Conservation (phyloP, 2,797 vertebrate genomes). For the Xyrichtys novacula region DNA sequence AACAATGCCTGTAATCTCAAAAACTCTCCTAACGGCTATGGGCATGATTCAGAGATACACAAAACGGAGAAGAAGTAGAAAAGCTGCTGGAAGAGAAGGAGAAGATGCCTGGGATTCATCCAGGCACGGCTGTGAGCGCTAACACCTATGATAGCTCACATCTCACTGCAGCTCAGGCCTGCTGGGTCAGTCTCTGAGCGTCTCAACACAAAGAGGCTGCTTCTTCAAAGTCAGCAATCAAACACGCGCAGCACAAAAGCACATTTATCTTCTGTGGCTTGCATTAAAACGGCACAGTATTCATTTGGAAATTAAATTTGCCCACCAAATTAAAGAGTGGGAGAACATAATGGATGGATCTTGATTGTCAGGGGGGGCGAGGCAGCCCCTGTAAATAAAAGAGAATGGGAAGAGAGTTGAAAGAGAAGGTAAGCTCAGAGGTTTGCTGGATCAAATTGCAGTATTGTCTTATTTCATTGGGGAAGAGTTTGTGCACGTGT, state of each 20-base stretch:
- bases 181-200: constrained; percentile 58
- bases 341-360: constrained; percentile 77
- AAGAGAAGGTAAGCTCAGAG: constrained; percentile 66
- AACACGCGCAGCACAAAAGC: constrained; percentile 74
- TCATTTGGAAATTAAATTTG: constrained; percentile 84
- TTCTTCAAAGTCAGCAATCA: constrained; percentile 77
- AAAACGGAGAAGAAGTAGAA: constrained; percentile 2
- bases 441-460: constrained; percentile 73
- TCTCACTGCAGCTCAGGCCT: constrained; percentile 47
- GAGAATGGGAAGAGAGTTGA: constrained; percentile 48
- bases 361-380: constrained; percentile 56
- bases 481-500: constrained; percentile 46
- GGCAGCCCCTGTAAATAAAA: constrained; percentile 69
- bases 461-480: constrained; percentile 75
- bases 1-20: constrained; percentile 7
- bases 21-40: constrained; percentile 10
- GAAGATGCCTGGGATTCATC: constrained; percentile 10
- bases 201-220: constrained; percentile 61
- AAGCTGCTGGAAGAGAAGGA: constrained; percentile 17
- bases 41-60: constrained; percentile 8
- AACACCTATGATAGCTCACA: constrained; percentile 43
- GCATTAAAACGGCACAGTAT: constrained; percentile 73
- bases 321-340: constrained; percentile 80
- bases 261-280: constrained; percentile 75
- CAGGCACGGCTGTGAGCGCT: constrained; percentile 20